Evolutionary conservation across 2,888 invertebrate genomes (phyloP).

Genomic region (Julus scanicus): DNA sequence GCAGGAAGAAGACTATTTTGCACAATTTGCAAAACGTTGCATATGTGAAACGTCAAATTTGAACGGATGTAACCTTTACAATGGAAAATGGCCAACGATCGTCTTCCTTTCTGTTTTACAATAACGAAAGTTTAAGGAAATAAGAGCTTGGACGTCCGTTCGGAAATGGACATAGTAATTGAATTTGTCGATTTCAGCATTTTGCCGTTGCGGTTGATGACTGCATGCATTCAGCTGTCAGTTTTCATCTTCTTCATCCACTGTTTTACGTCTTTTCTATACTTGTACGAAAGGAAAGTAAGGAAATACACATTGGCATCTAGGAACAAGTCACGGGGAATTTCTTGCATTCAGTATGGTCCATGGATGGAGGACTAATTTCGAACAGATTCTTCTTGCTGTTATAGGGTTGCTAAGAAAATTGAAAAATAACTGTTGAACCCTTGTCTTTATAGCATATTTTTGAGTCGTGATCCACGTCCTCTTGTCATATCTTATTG

Average conservation of each 20-base stretch:
- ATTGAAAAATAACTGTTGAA: background rate
- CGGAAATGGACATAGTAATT: slow-evolving; percentile 1
- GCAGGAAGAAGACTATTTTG: background rate
- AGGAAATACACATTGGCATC: background rate
- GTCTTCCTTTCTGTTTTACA: slow-evolving; percentile 2
- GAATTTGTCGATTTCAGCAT: background rate
- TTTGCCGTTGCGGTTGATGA: background rate
- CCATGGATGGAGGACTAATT: no score
- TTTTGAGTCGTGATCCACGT: no score
- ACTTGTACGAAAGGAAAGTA: background rate
- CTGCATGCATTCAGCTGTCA: background rate
- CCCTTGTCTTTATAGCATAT: background rate
- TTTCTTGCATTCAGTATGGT: background rate
- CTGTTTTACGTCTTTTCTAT: background rate
- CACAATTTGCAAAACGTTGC: slow-evolving; percentile 11
- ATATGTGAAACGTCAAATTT: background rate
- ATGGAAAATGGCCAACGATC: background rate
- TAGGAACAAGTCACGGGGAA: background rate
- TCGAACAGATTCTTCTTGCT: no score
- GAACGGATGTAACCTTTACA: background rate
- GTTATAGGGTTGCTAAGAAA: background rate
- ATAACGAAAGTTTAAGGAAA: slow-evolving; percentile 11
- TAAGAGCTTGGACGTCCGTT: background rate
- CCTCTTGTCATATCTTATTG: no score
- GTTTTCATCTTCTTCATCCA: background rate